Conservation (phyloP, 2,797 vertebrate genomes). For the Catamblyrhynchus diadema region DNA sequence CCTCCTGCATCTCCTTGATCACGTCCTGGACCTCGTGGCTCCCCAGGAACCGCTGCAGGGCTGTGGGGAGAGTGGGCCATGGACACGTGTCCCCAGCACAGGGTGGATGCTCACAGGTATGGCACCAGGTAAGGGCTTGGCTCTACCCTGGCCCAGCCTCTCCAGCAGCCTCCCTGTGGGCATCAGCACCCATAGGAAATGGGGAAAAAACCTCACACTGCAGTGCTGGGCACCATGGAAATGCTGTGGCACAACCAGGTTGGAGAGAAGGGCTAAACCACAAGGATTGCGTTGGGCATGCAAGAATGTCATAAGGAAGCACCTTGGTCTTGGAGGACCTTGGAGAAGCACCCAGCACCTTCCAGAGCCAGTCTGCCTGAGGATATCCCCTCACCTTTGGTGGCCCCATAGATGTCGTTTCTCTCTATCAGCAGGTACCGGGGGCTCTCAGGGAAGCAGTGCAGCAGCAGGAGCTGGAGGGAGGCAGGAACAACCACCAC, state of each 20-base stretch:
- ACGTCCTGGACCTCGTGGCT: constrained; percentile 78
- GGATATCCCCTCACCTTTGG: constrained; percentile 74
- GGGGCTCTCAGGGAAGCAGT: constrained; percentile 91
- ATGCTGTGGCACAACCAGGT: not conserved
- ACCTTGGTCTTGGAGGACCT: not conserved
- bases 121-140: not conserved
- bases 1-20: constrained; percentile 88
- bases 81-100: accelerated
- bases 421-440: constrained; percentile 90
- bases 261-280: not conserved
- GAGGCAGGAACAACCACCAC: constrained; percentile 80
- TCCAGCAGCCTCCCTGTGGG: too few relatives aligned
- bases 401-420: constrained; percentile 77
- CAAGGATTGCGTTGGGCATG: not conserved
- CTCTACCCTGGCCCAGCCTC: not conserved
- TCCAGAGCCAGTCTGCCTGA: accelerated
- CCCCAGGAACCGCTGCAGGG: constrained; percentile 79
- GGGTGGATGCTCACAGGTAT: not conserved
- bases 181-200: not conserved
- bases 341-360: not conserved
- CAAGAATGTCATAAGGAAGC: not conserved
- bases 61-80: constrained; percentile 34
- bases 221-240: not conserved
- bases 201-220: not conserved
- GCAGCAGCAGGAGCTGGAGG: constrained; percentile 85